phyloP scores from a whole-genome alignment of 2,797 vertebrate species.

The Gymnoscopelus braueri region DNA sequence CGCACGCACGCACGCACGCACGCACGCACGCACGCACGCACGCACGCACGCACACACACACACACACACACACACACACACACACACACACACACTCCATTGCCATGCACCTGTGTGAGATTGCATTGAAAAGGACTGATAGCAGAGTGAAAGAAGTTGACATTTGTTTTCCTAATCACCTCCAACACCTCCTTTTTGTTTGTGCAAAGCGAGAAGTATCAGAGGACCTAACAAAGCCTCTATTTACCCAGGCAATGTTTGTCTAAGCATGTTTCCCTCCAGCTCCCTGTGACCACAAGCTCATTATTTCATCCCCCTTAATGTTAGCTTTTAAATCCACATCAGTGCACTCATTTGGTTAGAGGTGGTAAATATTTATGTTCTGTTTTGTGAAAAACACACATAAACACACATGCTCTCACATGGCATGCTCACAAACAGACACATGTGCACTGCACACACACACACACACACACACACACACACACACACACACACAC shows the following conservation, averaged over 20 bases:
- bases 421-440: conserved; percentile 12
- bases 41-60: conserved; percentile 33
- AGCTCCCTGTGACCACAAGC: conserved; percentile 71
- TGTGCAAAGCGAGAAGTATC: conserved; percentile 68
- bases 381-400: conserved; percentile 18
- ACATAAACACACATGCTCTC: conserved; percentile 11
- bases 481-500: conserved; percentile 13
- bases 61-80: conserved; percentile 36
- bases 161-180: conserved; percentile 77
- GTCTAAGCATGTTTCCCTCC: conserved; percentile 61
- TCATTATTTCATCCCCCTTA: conserved; percentile 71
- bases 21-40: conserved; percentile 17
- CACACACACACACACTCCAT: neutral
- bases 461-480: neutral
- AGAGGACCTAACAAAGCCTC: conserved; percentile 64
- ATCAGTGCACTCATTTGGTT: conserved; percentile 68
- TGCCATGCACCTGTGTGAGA: conserved; percentile 59
- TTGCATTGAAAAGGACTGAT: conserved; percentile 60
- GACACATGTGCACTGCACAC: neutral
- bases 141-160: conserved; percentile 71
- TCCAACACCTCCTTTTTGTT: conserved; percentile 65
- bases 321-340: conserved; percentile 70
- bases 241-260: conserved; percentile 71
- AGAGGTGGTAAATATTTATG: conserved; percentile 72
- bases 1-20: neutral